Conservation (phyloP, 2,113 vertebrate species). For the Leiothrix lutea region DNA sequence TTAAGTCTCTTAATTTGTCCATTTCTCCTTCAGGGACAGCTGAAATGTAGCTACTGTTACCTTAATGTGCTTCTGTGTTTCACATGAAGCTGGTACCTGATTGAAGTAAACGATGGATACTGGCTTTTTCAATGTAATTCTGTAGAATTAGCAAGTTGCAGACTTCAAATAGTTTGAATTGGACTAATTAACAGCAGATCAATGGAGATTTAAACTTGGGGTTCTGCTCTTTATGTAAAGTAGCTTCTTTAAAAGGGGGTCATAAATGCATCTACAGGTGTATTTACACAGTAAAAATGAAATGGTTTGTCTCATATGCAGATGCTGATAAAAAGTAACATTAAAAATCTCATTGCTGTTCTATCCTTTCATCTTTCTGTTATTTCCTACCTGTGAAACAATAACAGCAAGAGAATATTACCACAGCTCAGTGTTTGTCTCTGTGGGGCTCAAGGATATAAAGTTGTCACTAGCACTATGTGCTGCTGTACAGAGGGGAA, state of each 20-base stretch:
- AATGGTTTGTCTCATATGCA: neutral
- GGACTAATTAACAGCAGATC: neutral
- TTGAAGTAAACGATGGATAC: accelerated
- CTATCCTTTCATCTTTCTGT: neutral
- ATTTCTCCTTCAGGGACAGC: neutral
- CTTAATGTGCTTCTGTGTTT: neutral
- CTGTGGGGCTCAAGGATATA: neutral
- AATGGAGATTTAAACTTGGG: neutral
- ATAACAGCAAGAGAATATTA: neutral
- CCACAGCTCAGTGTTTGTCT: neutral
- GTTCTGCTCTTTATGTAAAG: neutral
- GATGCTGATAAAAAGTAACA: neutral
- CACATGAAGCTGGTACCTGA: neutral
- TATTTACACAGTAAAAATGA: neutral
- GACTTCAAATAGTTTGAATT: neutral
- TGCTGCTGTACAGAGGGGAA: neutral
- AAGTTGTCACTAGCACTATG: neutral
- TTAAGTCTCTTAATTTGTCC: neutral
- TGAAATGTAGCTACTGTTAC: neutral
- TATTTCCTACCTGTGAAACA: neutral
- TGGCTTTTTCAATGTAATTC: neutral
- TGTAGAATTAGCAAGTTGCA: neutral
- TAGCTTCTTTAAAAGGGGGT: neutral
- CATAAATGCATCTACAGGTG: neutral
- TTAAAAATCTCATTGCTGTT: neutral